Evolutionary conservation across 2,888 invertebrate species (phyloP).

Genomic region (Polia nebulosa): DNA sequence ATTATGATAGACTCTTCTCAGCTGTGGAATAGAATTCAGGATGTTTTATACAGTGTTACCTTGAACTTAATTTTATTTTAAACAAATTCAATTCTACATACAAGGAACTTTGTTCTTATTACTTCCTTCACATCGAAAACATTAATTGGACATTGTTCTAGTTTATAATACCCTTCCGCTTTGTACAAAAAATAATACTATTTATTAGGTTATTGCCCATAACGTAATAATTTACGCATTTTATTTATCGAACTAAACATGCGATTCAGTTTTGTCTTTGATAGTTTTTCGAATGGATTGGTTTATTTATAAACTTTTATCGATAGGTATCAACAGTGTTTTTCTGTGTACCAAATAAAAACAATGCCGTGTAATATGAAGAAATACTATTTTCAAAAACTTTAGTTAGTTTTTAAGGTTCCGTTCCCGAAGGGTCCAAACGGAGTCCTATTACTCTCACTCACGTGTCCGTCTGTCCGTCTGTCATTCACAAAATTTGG

Average conservation of each 20-base stretch:
- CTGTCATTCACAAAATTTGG: no score
- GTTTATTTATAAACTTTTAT: neutral
- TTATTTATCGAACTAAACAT: neutral
- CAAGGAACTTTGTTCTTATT: conserved; percentile 61
- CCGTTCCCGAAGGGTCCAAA: no score
- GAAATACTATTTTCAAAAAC: no score
- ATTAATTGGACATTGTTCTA: conserved; percentile 57
- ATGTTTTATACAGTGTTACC: conserved; percentile 34
- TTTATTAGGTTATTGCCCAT: conserved; percentile 17
- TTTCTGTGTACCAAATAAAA: no score
- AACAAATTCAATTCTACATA: conserved; percentile 59
- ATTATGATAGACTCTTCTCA: neutral
- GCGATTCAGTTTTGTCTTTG: neutral
- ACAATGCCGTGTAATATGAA: neutral
- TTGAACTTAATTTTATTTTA: conserved; percentile 65
- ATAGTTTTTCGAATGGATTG: neutral
- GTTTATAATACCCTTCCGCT: conserved; percentile 43
- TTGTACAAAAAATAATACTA: conserved; percentile 24
- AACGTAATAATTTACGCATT: conserved; percentile 16
- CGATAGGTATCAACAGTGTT: neutral
- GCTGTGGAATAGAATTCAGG: neutral
- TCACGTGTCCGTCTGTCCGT: no score
- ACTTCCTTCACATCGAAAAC: conserved; percentile 61
- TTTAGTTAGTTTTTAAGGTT: no score
- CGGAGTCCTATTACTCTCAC: no score